A percentile compares a stretch with the other conserved stretches of the same genome.
These are phyloP conservation scores for Nyctalus aviator DNA, from an alignment of 2,797 vertebrate species.

Conservation along the genomic window DNA sequence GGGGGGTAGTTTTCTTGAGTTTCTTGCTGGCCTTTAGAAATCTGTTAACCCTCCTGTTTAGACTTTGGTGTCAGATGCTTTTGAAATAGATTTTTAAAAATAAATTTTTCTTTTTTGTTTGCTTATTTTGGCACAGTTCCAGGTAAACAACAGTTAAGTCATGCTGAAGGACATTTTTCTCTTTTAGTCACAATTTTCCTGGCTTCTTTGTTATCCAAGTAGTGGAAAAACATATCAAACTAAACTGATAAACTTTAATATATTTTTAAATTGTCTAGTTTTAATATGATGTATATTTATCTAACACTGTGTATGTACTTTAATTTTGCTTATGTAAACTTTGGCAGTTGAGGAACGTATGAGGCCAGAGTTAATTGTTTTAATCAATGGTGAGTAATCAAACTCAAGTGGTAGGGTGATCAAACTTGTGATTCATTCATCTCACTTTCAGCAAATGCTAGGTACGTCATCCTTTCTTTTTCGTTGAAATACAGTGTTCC, in stretches of 20 bases:
- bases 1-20: background rate
- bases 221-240: background rate
- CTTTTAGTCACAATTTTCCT: constrained; percentile 43
- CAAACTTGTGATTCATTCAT: constrained; percentile 69
- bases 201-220: constrained; percentile 30
- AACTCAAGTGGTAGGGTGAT: constrained; percentile 14
- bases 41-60: background rate
- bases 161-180: background rate
- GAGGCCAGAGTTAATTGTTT: constrained; percentile 56
- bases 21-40: constrained; percentile 16
- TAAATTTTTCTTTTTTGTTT: background rate
- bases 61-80: constrained; percentile 5
- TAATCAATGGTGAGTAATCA: constrained; percentile 58
- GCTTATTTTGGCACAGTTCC: background rate
- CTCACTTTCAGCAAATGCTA: constrained; percentile 57
- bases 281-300: background rate
- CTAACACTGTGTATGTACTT: background rate
- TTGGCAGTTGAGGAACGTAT: background rate
- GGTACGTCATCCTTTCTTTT: constrained; percentile 67
- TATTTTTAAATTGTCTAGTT: constrained; percentile 48
- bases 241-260: constrained; percentile 40
- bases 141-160: constrained; percentile 5
- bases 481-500: constrained; percentile 63
- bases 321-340: constrained; percentile 47
- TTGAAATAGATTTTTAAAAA: constrained; percentile 44